A percentile compares a stretch with the other conserved stretches of the same genome.
phyloP scores from a whole-genome alignment of 2,888 invertebrate species.

The Aspidapion aeneum region DNA sequence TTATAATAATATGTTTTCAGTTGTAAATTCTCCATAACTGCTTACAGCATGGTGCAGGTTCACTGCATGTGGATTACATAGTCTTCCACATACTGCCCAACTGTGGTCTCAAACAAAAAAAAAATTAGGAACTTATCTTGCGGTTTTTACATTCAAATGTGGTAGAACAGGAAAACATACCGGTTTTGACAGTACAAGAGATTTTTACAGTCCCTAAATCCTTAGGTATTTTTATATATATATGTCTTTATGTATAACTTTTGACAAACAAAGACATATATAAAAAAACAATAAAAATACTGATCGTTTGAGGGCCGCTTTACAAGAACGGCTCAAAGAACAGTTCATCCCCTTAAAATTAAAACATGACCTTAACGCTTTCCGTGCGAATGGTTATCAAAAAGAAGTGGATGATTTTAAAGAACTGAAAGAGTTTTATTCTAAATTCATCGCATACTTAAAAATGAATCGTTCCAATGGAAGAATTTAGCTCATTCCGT shows the following conservation, averaged over 20 bases:
- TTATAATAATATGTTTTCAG: not conserved
- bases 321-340: not conserved
- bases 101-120: not conserved
- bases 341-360: not conserved
- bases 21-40: slow-evolving; percentile 2
- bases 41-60: not conserved
- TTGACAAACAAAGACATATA: too few species aligned
- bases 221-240: too few species aligned
- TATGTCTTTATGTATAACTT: too few species aligned
- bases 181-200: not conserved
- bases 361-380: not conserved
- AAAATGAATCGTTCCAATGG: not conserved
- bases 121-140: not conserved
- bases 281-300: too few species aligned
- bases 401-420: not conserved
- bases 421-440: not conserved
- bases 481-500: not conserved
- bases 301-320: too few species aligned
- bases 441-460: not conserved
- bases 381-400: not conserved
- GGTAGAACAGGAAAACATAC: not conserved
- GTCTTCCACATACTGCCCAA: not conserved
- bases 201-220: not conserved
- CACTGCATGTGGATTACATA: not conserved
- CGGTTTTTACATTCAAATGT: slow-evolving; percentile 1